These are phyloP conservation scores for Eurosta solidaginis DNA, from an alignment of 1,140 invertebrate genomes.

Conservation along the genomic window DNA sequence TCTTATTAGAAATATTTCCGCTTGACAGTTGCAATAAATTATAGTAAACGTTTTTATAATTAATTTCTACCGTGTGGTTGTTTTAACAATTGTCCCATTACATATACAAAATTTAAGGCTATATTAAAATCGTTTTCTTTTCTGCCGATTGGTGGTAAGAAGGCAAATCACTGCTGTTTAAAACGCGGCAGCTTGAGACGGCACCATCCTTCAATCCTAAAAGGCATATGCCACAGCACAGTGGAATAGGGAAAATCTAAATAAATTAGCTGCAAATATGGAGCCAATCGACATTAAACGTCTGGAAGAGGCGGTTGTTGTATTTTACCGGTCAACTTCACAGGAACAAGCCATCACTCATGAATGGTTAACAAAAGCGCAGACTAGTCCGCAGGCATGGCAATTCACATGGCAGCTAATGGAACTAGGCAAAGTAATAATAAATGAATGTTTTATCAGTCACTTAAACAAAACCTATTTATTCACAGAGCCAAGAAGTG, in stretches of 20 bases:
- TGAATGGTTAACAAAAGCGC: constrained; percentile 79
- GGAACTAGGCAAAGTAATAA: constrained; percentile 72
- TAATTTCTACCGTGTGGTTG: not conserved
- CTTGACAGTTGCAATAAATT: not conserved
- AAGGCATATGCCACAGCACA: not conserved
- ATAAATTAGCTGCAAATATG: constrained; percentile 14
- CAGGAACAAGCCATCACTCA: constrained; percentile 76
- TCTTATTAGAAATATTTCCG: not conserved
- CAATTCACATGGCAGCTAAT: constrained; percentile 86
- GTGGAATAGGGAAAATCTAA: not conserved
- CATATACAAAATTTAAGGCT: not conserved
- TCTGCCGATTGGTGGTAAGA: not conserved
- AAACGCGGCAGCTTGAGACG: too few species aligned
- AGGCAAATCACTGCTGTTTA: too few species aligned
- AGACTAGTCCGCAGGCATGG: constrained; percentile 85
- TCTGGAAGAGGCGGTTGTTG: constrained; percentile 53
- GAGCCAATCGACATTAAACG: constrained; percentile 50
- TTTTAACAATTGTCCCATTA: not conserved
- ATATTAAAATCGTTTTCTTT: not conserved
- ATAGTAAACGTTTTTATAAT: not conserved
- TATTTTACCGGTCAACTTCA: constrained; percentile 52
- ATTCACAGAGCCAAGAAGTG: constrained; percentile 74
- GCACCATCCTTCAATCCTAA: not conserved
- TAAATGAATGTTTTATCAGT: constrained; percentile 3
- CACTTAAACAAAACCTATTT: constrained; percentile 31